Percentiles rank a stretch among this genome's conserved stretches.
These are phyloP conservation scores for Hirundichthys speculiger DNA, from an alignment of 2,113 vertebrate species.

Conservation along the genomic window DNA sequence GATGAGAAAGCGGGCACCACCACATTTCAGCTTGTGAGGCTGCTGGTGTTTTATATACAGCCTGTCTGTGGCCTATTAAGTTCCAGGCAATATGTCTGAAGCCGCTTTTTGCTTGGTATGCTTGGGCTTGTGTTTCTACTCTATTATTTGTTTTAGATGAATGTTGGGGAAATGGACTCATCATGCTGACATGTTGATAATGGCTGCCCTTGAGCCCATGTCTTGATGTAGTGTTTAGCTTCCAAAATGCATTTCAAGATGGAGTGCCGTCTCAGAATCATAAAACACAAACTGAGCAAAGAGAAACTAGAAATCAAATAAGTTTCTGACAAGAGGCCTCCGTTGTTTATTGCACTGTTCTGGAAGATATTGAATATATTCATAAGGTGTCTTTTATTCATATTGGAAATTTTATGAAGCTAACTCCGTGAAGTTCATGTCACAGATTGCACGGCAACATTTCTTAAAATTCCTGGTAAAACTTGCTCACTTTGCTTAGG, in stretches of 20 bases:
- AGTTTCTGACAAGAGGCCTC: slow-evolving; percentile 2
- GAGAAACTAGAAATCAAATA: slow-evolving; percentile 24
- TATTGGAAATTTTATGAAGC: slow-evolving; percentile 20
- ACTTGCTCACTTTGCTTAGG: background rate
- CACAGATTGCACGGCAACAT: background rate
- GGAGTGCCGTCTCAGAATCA: slow-evolving; percentile 44
- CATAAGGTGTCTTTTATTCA: background rate
- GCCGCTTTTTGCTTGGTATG: slow-evolving; percentile 34
- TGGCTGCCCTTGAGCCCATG: slow-evolving; percentile 71
- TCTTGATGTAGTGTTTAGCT: slow-evolving; percentile 70
- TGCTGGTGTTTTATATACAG: slow-evolving; percentile 49
- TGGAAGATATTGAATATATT: background rate
- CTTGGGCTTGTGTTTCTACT: slow-evolving; percentile 37
- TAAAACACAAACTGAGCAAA: slow-evolving; percentile 52
- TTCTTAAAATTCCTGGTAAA: background rate
- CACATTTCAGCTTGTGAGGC: slow-evolving; percentile 26
- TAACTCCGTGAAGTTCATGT: background rate
- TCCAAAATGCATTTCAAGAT: slow-evolving; percentile 62
- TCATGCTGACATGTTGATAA: slow-evolving; percentile 75
- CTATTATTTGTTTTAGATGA: slow-evolving; percentile 70
- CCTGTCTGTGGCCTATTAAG: slow-evolving; percentile 59
- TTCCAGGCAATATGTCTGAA: slow-evolving; percentile 54
- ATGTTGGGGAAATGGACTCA: slow-evolving; percentile 69
- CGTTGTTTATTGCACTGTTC: slow-evolving; percentile 5
- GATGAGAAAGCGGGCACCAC: slow-evolving; percentile 16